These are phyloP conservation scores for Pterophyllum scalare DNA, from an alignment of 2,113 vertebrate species.

Conservation along the genomic window DNA sequence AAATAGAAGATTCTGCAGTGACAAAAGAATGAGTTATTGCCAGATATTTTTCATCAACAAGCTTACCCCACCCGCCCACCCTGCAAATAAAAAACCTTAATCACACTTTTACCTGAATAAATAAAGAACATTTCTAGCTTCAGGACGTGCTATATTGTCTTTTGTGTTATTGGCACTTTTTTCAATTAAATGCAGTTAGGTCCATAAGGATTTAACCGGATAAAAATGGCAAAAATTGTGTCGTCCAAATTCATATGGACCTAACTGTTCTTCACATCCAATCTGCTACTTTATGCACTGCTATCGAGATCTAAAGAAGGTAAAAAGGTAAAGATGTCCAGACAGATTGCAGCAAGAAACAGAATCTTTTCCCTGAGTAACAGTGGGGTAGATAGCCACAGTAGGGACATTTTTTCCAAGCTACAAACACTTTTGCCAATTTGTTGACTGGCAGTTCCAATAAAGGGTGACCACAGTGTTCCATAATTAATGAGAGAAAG, in stretches of 20 bases:
- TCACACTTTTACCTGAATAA: no score
- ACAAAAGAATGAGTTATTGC: no score
- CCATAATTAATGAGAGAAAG: not conserved
- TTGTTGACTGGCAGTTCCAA: constrained; percentile 19
- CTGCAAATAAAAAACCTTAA: no score
- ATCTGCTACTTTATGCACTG: not conserved
- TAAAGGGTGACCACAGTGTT: constrained; percentile 20
- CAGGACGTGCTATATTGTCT: no score
- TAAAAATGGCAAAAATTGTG: no score
- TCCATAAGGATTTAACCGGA: no score
- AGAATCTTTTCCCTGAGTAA: constrained; percentile 14
- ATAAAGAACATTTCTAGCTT: no score
- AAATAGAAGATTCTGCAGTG: no score
- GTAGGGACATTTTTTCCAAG: constrained; percentile 1
- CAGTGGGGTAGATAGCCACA: constrained; percentile 17
- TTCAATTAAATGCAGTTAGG: no score
- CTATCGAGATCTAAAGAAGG: not conserved
- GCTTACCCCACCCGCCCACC: no score
- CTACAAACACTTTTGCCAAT: constrained; percentile 6
- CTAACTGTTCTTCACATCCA: not conserved
- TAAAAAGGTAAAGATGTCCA: not conserved
- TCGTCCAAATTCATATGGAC: not conserved
- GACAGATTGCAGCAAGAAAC: constrained; percentile 5
- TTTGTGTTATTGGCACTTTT: no score
- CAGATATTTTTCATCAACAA: no score